These are phyloP conservation scores for Mesembrinibis cayennensis DNA, from an alignment of 2,113 vertebrate species.

Conservation along the genomic window DNA sequence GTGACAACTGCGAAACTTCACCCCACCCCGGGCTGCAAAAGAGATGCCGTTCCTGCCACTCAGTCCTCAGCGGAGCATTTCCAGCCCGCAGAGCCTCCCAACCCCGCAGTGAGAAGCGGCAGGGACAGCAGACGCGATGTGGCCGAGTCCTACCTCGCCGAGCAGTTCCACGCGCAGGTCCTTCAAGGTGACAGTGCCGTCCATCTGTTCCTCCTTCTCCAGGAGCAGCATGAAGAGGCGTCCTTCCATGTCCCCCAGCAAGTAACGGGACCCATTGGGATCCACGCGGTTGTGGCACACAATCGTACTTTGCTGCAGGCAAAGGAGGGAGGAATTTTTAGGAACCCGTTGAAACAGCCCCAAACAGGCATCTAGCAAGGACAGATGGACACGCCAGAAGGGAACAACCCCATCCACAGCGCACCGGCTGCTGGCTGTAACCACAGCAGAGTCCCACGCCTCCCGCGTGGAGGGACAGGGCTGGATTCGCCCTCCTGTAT, in stretches of 20 bases:
- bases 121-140: rapidly evolving
- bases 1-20: not conserved
- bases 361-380: not conserved
- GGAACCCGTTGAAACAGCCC: not conserved
- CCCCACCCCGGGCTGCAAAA: rapidly evolving
- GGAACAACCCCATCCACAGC: not conserved
- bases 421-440: not conserved
- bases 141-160: constrained; percentile 82
- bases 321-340: not conserved
- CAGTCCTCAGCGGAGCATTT: rapidly evolving
- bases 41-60: not conserved
- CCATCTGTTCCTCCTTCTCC: constrained; percentile 99
- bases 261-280: constrained; percentile 93
- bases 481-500: not conserved
- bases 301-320: constrained; percentile 92
- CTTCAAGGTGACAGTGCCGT: constrained; percentile 90
- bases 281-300: constrained; percentile 98
- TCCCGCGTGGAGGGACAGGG: rapidly evolving
- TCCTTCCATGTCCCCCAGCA: constrained; percentile 98
- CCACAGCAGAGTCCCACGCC: too few relatives aligned
- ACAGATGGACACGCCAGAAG: not conserved
- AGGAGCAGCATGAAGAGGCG: constrained; percentile 96
- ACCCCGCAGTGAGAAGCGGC: rapidly evolving
- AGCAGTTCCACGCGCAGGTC: constrained; percentile 95
- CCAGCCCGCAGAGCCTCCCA: not conserved